A percentile compares a stretch with the other conserved stretches of the same genome.
phyloP scores from a whole-genome alignment of 1,140 invertebrate species.

The Drosophila willistoni region DNA sequence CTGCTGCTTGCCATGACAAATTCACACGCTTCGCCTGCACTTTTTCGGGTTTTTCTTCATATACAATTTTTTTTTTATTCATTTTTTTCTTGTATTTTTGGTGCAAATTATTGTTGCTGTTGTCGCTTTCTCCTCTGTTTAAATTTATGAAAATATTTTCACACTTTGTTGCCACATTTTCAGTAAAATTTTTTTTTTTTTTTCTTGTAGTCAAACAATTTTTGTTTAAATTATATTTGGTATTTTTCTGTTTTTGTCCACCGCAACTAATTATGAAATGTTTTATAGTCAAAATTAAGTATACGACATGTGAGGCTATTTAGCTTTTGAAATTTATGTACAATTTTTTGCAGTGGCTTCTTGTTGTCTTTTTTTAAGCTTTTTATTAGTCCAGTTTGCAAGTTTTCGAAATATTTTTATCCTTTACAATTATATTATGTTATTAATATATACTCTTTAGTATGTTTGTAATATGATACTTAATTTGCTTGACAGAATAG shows the following conservation, averaged over 20 bases:
- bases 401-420: neutral
- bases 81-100: neutral
- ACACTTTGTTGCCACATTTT: conserved; percentile 67
- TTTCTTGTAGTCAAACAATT: conserved; percentile 14
- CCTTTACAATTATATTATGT: too few relatives aligned
- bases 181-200: conserved; percentile 41
- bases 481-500: too few relatives aligned
- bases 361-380: neutral
- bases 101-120: neutral
- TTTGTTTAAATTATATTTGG: neutral
- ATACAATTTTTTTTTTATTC: conserved; percentile 16
- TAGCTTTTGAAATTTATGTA: conserved; percentile 4
- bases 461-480: too few relatives aligned
- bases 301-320: conserved; percentile 10
- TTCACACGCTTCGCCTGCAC: conserved; percentile 61
- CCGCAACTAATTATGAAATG: conserved; percentile 13
- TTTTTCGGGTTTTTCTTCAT: conserved; percentile 35
- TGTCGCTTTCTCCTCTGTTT: neutral
- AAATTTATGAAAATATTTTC: conserved; percentile 78
- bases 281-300: conserved; percentile 13
- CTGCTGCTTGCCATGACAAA: conserved; percentile 59
- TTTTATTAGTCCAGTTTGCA: neutral
- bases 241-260: conserved; percentile 10
- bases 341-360: neutral
- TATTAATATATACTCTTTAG: too few relatives aligned